A percentile compares a stretch with the other conserved stretches of the same genome.
These are phyloP conservation scores for Morpho helenor DNA, from an alignment of 2,888 invertebrate species.

Conservation along the genomic window DNA sequence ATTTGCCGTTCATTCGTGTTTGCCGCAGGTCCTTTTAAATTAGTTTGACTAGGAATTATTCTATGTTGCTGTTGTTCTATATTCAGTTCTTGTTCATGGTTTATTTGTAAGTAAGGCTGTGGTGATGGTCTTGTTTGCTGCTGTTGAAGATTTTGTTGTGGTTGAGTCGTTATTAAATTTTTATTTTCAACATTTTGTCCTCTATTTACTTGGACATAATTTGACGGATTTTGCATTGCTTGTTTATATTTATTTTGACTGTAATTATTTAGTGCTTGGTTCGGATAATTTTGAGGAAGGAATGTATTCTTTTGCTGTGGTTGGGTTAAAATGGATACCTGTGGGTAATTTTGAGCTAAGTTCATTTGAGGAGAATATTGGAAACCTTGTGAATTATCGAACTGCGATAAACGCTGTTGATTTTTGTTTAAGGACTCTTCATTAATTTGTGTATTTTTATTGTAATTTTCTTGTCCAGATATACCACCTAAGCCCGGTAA, in stretches of 20 bases:
- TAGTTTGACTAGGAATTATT: conserved; percentile 1
- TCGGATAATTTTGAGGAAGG: neutral
- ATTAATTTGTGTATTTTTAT: neutral
- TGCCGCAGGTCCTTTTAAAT: conserved; percentile 5
- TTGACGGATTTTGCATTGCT: neutral
- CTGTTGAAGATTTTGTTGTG: neutral
- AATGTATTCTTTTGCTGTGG: neutral
- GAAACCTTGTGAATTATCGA: neutral
- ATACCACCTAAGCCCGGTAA: conserved; percentile 17
- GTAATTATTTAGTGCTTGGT: neutral
- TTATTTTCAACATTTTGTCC: conserved; percentile 6
- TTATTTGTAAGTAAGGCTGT: neutral
- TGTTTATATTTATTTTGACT: conserved; percentile 3
- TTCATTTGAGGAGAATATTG: neutral
- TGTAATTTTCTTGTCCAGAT: neutral
- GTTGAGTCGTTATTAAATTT: conserved; percentile 4
- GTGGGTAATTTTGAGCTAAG: neutral
- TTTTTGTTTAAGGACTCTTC: conserved; percentile 5
- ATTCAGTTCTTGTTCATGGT: conserved; percentile 11
- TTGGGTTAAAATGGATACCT: neutral
- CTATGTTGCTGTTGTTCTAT: neutral
- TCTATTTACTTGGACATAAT: neutral
- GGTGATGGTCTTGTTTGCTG: neutral
- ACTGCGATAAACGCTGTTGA: conserved; percentile 1
- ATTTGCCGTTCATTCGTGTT: neutral